These are phyloP conservation scores for Liposcelis brunnea DNA, from an alignment of 2,888 invertebrate genomes.

Conservation along the genomic window DNA sequence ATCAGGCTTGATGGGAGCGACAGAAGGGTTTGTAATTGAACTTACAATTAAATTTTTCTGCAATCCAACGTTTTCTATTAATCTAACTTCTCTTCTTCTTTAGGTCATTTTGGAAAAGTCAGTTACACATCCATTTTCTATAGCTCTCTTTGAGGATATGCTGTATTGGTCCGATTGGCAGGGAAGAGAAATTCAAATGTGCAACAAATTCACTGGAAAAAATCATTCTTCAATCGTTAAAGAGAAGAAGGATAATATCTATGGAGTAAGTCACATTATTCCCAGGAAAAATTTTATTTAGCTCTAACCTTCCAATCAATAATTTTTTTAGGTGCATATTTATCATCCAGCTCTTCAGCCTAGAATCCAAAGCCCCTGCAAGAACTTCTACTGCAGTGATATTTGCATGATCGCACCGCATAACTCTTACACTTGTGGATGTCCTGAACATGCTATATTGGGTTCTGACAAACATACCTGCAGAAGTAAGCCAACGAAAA, in stretches of 20 bases:
- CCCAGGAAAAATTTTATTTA: too few species aligned
- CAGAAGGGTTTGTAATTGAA: conserved; percentile 32
- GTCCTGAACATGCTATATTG: conserved; percentile 53
- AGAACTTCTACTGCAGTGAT: conserved; percentile 46
- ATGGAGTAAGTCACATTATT: conserved; percentile 34
- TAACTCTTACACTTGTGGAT: conserved; percentile 44
- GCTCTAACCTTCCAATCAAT: too few species aligned
- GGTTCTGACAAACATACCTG: conserved; percentile 37
- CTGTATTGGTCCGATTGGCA: conserved; percentile 86
- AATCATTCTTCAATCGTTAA: conserved; percentile 35
- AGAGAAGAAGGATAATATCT: conserved; percentile 31
- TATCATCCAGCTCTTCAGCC: conserved; percentile 51
- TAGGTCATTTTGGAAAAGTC: conserved; percentile 35
- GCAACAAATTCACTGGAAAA: conserved; percentile 60
- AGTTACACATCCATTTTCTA: conserved; percentile 62
- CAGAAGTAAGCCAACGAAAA: conserved; percentile 7
- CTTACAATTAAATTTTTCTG: background rate
- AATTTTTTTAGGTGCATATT: conserved; percentile 45
- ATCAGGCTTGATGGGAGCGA: conserved; percentile 44
- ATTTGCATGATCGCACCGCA: conserved; percentile 50
- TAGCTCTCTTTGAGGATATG: conserved; percentile 72
- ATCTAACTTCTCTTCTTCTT: conserved; percentile 12
- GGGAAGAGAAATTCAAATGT: conserved; percentile 52
- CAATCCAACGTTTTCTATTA: background rate
- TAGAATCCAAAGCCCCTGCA: conserved; percentile 38